Evolutionary conservation across 92 coral and sea anemone genomes (phyloP).

Genomic region (Epizoanthus ramosus): DNA sequence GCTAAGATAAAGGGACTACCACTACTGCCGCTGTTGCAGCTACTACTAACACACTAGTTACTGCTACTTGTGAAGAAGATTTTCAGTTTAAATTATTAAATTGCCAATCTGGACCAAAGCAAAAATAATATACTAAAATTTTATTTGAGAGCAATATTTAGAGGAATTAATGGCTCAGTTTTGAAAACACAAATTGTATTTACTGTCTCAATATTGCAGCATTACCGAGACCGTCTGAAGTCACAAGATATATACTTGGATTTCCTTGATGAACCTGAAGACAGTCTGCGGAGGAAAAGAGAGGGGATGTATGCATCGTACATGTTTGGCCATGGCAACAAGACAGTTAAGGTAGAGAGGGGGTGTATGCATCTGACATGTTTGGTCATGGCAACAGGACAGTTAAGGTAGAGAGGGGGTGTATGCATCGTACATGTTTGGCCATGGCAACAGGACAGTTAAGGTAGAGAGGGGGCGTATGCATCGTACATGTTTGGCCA

Average conservation of each 20-base stretch:
- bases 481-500: neutral
- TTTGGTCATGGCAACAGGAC: constrained; percentile 55
- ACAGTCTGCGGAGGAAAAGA: constrained; percentile 78
- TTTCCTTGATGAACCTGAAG: constrained; percentile 87
- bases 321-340: constrained; percentile 64
- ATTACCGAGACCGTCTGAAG: constrained; percentile 84
- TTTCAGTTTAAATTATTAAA: no score
- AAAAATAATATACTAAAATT: no score
- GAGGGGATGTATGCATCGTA: constrained; percentile 89
- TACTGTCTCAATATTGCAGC: constrained; percentile 43
- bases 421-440: neutral
- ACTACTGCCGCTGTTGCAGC: no score
- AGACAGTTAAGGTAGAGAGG: constrained; percentile 53
- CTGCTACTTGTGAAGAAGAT: no score
- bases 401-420: neutral
- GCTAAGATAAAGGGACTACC: no score
- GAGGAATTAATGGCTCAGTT: no score
- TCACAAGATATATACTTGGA: constrained; percentile 90
- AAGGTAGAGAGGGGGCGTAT: neutral
- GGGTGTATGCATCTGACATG: constrained; percentile 76
- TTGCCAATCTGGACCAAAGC: no score
- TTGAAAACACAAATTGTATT: no score
- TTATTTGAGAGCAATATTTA: no score
- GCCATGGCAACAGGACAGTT: neutral
- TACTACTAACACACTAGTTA: no score